Evolutionary conservation across 2,888 invertebrate genomes (phyloP).

Genomic region (Sphaeridia pumilis): DNA sequence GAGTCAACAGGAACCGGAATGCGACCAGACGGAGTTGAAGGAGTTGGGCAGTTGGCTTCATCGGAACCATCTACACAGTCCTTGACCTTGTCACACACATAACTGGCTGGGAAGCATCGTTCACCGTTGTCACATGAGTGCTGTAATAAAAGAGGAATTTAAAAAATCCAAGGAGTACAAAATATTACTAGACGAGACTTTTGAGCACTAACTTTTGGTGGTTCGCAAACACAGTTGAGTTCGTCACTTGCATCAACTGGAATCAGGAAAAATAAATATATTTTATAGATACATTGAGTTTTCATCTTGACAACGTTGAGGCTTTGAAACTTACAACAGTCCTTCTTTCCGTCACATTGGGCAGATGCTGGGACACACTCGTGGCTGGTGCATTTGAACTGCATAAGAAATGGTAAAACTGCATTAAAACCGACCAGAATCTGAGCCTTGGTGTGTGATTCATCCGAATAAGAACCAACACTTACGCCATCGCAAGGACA

Average conservation of each 20-base stretch:
- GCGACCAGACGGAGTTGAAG: neutral
- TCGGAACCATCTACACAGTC: neutral
- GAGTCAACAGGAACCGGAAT: neutral
- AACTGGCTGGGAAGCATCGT: too few species aligned
- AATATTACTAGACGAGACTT: too few species aligned
- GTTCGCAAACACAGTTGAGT: neutral
- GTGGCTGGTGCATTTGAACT: neutral
- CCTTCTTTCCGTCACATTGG: neutral
- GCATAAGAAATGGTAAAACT: neutral
- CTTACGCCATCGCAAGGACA: neutral
- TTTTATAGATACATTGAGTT: too few species aligned
- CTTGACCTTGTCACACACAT: neutral
- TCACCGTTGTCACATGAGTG: too few species aligned
- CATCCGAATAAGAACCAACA: too few species aligned
- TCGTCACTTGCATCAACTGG: neutral
- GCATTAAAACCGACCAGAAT: too few species aligned
- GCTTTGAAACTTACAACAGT: too few species aligned
- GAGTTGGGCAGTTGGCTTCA: neutral
- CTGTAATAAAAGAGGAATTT: neutral
- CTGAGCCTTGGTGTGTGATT: too few species aligned
- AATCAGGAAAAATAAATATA: too few species aligned
- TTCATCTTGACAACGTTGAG: too few species aligned
- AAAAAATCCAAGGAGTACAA: too few species aligned
- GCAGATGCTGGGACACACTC: neutral
- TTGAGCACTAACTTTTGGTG: neutral